These are phyloP conservation scores for Drosophila lacicola DNA, from an alignment of 2,888 invertebrate species.

Conservation along the genomic window DNA sequence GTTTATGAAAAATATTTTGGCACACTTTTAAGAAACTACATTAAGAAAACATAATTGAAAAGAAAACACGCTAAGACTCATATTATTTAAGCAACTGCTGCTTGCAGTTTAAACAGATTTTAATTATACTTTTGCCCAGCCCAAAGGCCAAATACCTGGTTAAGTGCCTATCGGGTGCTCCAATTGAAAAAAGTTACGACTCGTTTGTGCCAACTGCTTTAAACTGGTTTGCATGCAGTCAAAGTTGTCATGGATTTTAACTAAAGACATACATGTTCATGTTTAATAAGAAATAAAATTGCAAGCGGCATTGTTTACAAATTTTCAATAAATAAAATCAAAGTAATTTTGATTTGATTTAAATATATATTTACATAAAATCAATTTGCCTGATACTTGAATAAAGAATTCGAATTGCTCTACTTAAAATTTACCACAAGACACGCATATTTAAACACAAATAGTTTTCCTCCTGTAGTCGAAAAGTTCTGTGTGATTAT, in stretches of 20 bases:
- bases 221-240: slow-evolving; percentile 58
- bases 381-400: too few relatives aligned
- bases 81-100: not conserved
- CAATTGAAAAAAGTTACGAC: slow-evolving; percentile 50
- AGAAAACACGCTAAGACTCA: too few relatives aligned
- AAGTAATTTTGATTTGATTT: too few relatives aligned
- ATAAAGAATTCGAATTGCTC: too few relatives aligned
- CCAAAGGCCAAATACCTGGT: slow-evolving; percentile 37
- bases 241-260: slow-evolving; percentile 34
- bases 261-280: not conserved
- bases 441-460: too few relatives aligned
- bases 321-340: too few relatives aligned
- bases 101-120: slow-evolving; percentile 13
- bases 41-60: too few relatives aligned
- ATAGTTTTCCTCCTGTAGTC: too few relatives aligned
- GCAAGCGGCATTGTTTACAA: not conserved
- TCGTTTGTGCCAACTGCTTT: slow-evolving; percentile 25
- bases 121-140: slow-evolving; percentile 21
- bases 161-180: slow-evolving; percentile 34
- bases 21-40: not conserved
- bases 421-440: too few relatives aligned
- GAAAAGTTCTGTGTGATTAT: not conserved
- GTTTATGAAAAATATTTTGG: not conserved
- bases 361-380: too few relatives aligned
- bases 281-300: not conserved